Evolutionary conservation across 2,888 invertebrate genomes (phyloP), one percentile per base, ranked within the genome.

Genomic region (Sycophila texana): DNA sequence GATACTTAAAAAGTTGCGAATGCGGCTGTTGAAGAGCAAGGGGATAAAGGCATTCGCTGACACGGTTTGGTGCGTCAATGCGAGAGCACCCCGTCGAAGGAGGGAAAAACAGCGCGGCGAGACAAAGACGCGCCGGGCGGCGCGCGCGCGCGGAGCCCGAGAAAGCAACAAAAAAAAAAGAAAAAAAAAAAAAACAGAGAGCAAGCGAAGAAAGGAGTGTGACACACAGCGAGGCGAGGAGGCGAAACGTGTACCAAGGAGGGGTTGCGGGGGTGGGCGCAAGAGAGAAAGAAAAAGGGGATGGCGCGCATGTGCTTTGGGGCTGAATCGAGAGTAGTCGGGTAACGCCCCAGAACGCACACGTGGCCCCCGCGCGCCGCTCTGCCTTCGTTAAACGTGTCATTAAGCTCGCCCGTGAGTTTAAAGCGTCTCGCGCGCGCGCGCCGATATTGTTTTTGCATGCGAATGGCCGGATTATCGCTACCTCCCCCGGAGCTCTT

Each of bases 341-440:
- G 77, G 77, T 77, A 77, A 77, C 77, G 77, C 77, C 77, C 77
- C 77, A 57, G 65, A 72, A 18, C 47, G 30, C 55, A 55, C 75
- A 75, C 68, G 68, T 68, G 75, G 75, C 53, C 53, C 10, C 26
- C 22, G 14, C 12, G 61, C 18, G 5, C 12, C 30, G 4, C 51
- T 26, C 16, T 39, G 53, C 12, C 51, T 73, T 63, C 76, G 68
- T 63, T 70, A 70, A 76, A 51, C 53, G 47, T 70, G 57, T 76
- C 61, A 30, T 63, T 76, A 76, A 70, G 47, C 47, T 55, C 18
- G 55, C 18, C 1, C 18, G 5, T 22, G 13, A 4, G 39, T 67
- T 55, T 51, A n/a, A 30, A 22, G 22, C 22, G 22, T 51, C 20
- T 72, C 26, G 18, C 53, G 47, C 26, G 47, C 26, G 65, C 47